Conservation (phyloP, 2,113 vertebrate genomes). For the Eptatretus burgeri region DNA sequence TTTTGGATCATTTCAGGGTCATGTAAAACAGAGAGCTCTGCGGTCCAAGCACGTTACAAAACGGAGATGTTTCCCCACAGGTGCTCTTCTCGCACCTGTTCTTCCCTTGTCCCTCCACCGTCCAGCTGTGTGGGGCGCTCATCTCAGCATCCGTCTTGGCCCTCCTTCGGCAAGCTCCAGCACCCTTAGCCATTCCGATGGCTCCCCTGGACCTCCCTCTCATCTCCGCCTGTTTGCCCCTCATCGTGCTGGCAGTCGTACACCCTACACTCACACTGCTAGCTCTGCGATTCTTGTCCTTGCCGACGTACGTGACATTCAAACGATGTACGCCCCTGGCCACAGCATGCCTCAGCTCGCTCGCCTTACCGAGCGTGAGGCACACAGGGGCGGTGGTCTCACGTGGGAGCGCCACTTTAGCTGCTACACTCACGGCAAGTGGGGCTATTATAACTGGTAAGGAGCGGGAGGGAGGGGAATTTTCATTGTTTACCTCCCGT, state of each 20-base stretch:
- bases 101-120: constrained; percentile 57
- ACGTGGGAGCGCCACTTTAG: too few relatives aligned
- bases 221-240: constrained; percentile 43
- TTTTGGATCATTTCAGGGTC: too few relatives aligned
- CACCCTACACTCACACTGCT: constrained; percentile 78
- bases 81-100: constrained; percentile 38
- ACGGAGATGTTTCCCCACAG: too few relatives aligned
- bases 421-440: too few relatives aligned
- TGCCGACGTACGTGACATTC: constrained; percentile 92
- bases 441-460: too few relatives aligned
- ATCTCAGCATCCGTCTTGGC: constrained; percentile 30
- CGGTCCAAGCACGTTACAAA: too few relatives aligned
- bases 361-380: constrained; percentile 45
- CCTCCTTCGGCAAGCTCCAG: constrained; percentile 36
- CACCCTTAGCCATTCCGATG: constrained; percentile 26
- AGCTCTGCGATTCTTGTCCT: constrained; percentile 63
- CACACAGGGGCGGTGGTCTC: constrained; percentile 43
- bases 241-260: constrained; percentile 49
- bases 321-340: constrained; percentile 77
- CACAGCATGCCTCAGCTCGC: constrained; percentile 52
- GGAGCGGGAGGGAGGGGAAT: too few relatives aligned
- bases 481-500: too few relatives aligned
- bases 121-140: constrained; percentile 51
- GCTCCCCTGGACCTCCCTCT: constrained; percentile 43
- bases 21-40: too few relatives aligned